Conservation (phyloP, 2,113 vertebrate genomes). For the Amblyopsis rosae region DNA sequence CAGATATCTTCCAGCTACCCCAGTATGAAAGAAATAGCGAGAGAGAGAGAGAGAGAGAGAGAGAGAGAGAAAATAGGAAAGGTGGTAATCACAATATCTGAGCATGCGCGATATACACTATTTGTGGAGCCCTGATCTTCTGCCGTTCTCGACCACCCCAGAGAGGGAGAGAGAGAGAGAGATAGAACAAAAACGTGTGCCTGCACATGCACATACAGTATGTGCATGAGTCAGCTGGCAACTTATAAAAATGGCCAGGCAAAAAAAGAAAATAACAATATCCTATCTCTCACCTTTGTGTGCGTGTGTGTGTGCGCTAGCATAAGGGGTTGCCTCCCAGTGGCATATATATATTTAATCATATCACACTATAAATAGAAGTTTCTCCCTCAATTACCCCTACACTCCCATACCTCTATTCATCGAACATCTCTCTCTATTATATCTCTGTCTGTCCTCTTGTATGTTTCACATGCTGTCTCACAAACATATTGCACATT, state of each 20-base stretch:
- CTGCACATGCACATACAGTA: neutral
- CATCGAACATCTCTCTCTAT: neutral
- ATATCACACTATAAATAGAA: slow-evolving; percentile 6
- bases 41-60: neutral
- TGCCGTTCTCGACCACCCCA: neutral
- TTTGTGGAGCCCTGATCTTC: neutral
- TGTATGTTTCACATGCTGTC: neutral
- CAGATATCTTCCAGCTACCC: slow-evolving; percentile 29
- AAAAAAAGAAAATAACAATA: neutral
- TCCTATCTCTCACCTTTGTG: neutral
- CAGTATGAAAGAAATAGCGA: slow-evolving; percentile 2
- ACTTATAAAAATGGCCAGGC: no score
- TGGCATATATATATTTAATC: slow-evolving; percentile 1
- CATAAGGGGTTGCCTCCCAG: neutral
- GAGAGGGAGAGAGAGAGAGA: neutral
- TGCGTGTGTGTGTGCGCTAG: neutral
- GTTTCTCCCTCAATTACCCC: neutral
- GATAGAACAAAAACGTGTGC: neutral
- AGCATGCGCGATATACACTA: slow-evolving; percentile 58
- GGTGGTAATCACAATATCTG: slow-evolving; percentile 39
- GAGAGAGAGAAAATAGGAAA: neutral
- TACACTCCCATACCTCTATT: neutral
- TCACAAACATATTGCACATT: slow-evolving; percentile 17
- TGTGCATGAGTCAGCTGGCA: neutral
- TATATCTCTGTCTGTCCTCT: slow-evolving; percentile 4